Evolutionary conservation across 2,888 invertebrate genomes (phyloP).

Genomic region (Petrolisthes manimaculis): DNA sequence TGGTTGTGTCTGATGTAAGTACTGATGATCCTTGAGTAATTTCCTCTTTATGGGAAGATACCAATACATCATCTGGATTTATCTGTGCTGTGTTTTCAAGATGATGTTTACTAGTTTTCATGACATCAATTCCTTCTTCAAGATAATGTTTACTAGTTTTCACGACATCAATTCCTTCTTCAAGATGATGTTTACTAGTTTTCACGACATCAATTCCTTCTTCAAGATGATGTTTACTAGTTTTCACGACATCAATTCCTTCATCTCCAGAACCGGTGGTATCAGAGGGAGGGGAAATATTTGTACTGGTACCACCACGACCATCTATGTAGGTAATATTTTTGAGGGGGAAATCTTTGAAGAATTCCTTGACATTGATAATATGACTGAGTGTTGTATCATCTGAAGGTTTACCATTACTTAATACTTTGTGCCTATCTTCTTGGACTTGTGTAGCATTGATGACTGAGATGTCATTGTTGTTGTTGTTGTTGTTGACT

Average conservation of each 20-base stretch:
- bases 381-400: slow-evolving; percentile 26
- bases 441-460: slow-evolving; percentile 7
- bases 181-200: not conserved
- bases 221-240: not conserved
- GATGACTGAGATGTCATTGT: slow-evolving; percentile 15
- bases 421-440: not conserved
- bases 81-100: not conserved
- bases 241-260: not conserved
- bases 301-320: not conserved
- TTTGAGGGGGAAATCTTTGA: slow-evolving; percentile 23
- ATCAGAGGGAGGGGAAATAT: not conserved
- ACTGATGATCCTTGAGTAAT: no score
- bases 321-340: slow-evolving; percentile 26
- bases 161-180: not conserved
- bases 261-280: not conserved
- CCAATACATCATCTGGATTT: no score
- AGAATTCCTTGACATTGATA: slow-evolving; percentile 37
- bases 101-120: not conserved
- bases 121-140: not conserved
- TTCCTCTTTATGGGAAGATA: no score
- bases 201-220: not conserved
- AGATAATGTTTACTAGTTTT: not conserved
- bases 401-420: not conserved
- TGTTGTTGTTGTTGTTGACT: slow-evolving; percentile 14
- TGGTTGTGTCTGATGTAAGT: no score